Evolutionary conservation across 2,888 invertebrate species (phyloP).

Genomic region (Amphipoea lucens): DNA sequence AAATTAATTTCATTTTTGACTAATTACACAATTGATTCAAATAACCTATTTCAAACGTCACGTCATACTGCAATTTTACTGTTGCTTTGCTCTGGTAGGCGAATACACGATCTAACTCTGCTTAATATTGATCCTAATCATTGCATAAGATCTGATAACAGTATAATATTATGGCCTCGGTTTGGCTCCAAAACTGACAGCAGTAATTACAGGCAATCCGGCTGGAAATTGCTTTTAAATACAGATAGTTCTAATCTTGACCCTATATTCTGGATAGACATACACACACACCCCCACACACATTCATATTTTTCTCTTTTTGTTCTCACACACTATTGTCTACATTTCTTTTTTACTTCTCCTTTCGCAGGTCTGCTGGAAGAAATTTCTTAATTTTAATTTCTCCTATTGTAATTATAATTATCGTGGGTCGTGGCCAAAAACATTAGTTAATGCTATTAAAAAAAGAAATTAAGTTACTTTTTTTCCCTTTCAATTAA

Average conservation of each 20-base stretch:
- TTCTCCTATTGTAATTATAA: no score
- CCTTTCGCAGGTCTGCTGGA: no score
- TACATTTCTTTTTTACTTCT: no score
- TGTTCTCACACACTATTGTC: no score
- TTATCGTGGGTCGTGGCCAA: no score
- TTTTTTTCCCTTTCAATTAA: no score
- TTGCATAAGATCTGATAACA: neutral
- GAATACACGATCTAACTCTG: neutral
- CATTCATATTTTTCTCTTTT: no score
- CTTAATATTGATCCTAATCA: neutral
- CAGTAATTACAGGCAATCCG: conserved; percentile 4
- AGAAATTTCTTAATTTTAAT: no score
- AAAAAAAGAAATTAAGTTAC: no score
- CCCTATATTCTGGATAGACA: conserved; percentile 4
- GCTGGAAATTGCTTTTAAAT: conserved; percentile 1
- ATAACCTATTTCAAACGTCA: conserved; percentile 1
- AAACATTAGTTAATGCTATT: no score
- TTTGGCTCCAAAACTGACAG: conserved; percentile 1
- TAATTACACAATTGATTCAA: neutral
- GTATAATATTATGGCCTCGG: neutral
- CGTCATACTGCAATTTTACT: neutral
- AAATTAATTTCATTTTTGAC: neutral
- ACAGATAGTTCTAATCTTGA: neutral
- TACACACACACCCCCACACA: neutral
- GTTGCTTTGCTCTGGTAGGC: conserved; percentile 2